Percentiles rank a stretch among this genome's conserved stretches.
Evolutionary conservation across 2,797 vertebrate species (phyloP).

Genomic region (Amazona finschi): DNA sequence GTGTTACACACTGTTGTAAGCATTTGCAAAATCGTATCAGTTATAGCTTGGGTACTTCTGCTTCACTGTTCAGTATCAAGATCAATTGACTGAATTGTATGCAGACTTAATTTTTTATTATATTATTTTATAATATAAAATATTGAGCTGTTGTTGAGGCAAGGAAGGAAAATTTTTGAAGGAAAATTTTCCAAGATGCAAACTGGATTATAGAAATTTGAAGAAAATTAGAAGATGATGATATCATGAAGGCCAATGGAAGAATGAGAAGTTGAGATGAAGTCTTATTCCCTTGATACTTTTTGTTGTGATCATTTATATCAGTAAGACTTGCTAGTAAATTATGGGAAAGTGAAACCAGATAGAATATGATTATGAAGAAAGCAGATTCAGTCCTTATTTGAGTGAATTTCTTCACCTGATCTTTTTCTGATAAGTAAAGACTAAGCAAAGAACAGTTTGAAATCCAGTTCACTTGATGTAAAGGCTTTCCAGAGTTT

Average conservation of each 20-base stretch:
- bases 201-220: not conserved
- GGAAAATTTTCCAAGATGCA: not conserved
- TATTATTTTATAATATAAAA: not conserved
- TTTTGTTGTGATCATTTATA: not conserved
- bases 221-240: not conserved
- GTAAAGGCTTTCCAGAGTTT: not conserved
- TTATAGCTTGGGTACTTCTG: not conserved
- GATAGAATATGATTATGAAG: not conserved
- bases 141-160: not conserved
- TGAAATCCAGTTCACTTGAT: not conserved
- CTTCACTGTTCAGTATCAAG: not conserved
- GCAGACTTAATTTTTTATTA: not conserved
- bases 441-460: not conserved
- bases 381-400: not conserved
- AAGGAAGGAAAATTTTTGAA: not conserved
- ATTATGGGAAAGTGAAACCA: not conserved
- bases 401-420: not conserved
- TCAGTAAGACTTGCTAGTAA: not conserved
- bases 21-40: not conserved
- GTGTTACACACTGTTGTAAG: not conserved
- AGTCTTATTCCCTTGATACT: not conserved
- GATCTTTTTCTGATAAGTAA: not conserved
- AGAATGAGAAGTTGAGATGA: not conserved
- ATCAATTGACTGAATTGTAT: not conserved
- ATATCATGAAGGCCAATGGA: not conserved